Evolutionary conservation across 2,888 invertebrate genomes (phyloP), one percentile per base, ranked within the genome.

Genomic region (Meta bourneti): DNA sequence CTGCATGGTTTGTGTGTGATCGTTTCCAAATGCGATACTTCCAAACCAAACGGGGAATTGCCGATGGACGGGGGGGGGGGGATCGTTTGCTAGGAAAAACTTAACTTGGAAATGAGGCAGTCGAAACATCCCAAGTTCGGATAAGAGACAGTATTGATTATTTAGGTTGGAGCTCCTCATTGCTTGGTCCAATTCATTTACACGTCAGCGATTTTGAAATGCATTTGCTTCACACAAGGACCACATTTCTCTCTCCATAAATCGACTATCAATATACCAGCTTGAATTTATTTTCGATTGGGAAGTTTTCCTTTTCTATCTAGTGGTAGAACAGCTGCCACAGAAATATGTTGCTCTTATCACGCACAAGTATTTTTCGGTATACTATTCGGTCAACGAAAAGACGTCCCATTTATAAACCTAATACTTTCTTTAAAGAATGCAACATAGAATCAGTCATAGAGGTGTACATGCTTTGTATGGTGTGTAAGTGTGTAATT

Each of bases 121-220:
- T 72, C 70, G 86, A 78, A 86, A 78, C 86, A 70, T 77, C 61
- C 70, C 49, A 77, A 19, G 78, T 78, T 49, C 49, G 78, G 78
- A 86, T 78, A 86, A 78, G 77, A 86, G 86, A 86, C 69, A 48
- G 78, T 86, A 86, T 86, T 71, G 86, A 86, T 86, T 86, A 78
- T 77, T 51, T 70, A 49, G 70, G 54, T 20, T 78, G 51, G 71
- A 78, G 49, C 51, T 48, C 70, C 69, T 71, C 13, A 70, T 49
- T 34, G 34, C 34, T 34, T 34, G 34, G 34, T 70, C 49, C 71
- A 71, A 51, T 82, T 70, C 71, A 48, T n/a, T 70, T 82, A 71
- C 82, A 71, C 82, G 82, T n/a, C 82, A 71, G 71, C 49, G 82
- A 77, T 77, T 77, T 77, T 19, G 77, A 51, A 49, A 51, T 19